Evolutionary conservation across 1,140 invertebrate species (phyloP).

Genomic region (Lethocerus indicus): DNA sequence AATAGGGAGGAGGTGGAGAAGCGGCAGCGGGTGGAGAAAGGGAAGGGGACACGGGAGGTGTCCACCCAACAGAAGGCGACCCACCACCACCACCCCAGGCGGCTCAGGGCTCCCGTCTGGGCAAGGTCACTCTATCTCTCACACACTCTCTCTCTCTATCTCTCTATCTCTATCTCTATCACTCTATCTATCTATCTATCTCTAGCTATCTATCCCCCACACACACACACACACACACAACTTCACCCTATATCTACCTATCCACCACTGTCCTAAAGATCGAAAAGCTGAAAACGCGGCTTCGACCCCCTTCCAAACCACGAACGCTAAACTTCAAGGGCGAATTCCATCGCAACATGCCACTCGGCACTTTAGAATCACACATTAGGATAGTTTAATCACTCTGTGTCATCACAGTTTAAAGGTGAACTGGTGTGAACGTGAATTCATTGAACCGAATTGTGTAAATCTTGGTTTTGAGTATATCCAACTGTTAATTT

Average conservation of each 20-base stretch:
- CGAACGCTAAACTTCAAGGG: too few relatives aligned
- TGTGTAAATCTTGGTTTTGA: too few relatives aligned
- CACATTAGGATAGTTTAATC: too few relatives aligned
- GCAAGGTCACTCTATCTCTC: slow-evolving; percentile 16
- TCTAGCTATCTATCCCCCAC: not conserved
- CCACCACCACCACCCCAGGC: slow-evolving; percentile 7
- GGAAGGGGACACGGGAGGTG: not conserved
- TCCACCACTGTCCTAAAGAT: not conserved
- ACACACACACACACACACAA: not conserved
- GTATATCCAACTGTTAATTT: too few relatives aligned
- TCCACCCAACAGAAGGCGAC: slow-evolving; percentile 3
- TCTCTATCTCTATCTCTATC: not conserved
- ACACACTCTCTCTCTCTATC: not conserved
- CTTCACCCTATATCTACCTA: slow-evolving; percentile 1
- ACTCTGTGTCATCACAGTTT: too few relatives aligned
- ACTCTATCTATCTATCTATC: not conserved
- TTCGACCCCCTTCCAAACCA: too few relatives aligned
- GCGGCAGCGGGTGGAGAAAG: not conserved
- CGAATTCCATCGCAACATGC: too few relatives aligned
- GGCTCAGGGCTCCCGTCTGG: slow-evolving; percentile 19
- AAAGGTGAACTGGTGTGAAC: too few relatives aligned
- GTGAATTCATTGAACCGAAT: too few relatives aligned
- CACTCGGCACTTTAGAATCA: too few relatives aligned
- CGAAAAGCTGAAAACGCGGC: too few relatives aligned
- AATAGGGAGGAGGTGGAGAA: slow-evolving; percentile 1